Base-by-base conservation (phyloP, 1,140 invertebrate genomes). In the Littorina saxatilis region DNA sequence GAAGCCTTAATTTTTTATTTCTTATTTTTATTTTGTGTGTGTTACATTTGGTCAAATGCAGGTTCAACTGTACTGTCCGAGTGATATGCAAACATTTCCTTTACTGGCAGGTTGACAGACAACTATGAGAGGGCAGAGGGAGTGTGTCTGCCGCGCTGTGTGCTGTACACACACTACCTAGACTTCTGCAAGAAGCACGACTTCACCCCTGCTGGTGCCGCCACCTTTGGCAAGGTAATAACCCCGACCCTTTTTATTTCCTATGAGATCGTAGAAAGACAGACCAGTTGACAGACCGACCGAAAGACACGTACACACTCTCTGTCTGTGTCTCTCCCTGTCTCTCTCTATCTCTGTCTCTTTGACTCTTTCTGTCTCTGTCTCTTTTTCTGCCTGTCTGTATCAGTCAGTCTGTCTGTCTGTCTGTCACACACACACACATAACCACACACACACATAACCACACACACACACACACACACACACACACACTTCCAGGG, bases 221-320 rank as follows among this genome's bases (percentile, higher is more conserved):
- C 91, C 27, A 92, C 91, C 20, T 92, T 92, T 86, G 91, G 91
- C 70, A 92, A 92, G 89, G 90, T 91, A 43, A 68, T 23, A n/a
- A n/a, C n/a, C n/a, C n/a, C 23, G 3, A 32, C 23, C 23, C 4
- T 73, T 27, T 73, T 73, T 73, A 29, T 47, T 4, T 0, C 11
- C 13, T 9, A 5, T 72, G 20, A 61, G 74, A 29, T 80, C 13
- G 29, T 20, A 32, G 13, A 79, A 9, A 23, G 4, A 61, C 58
- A 61, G 4, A 61, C 58, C 9, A 4, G 15, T 35, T 11, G 5
- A 39, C 32, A 37, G 7, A 39, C 20, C 13, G 13, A 72, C n/a
- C 13, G 13, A 72, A 11, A 37, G 13, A 72, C n/a, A 72, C 39
- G 35, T 23, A 72, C 43, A 47, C 43, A 47, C 61, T 66, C 61